These are phyloP conservation scores for Crambe crambe DNA, from an alignment of 37 sponge, comb jelly and placozoan genomes.

Conservation along the genomic window DNA sequence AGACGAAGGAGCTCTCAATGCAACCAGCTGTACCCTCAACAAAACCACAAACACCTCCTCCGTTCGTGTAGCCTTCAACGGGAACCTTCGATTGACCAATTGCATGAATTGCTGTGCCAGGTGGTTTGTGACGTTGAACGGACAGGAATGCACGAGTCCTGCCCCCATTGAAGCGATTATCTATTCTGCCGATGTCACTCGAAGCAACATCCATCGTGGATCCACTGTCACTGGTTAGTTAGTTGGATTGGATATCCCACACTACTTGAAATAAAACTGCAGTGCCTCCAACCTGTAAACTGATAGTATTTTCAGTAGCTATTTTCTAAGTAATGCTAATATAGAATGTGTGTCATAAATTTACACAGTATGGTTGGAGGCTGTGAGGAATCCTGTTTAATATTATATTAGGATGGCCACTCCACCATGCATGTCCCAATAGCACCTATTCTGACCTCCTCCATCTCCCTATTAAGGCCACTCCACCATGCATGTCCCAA, in stretches of 20 bases:
- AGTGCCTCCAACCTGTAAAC: too few species aligned
- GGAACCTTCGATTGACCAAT: conserved; percentile 42
- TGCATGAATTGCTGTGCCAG: conserved; percentile 57
- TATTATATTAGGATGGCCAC: too few species aligned
- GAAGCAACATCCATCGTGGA: conserved; percentile 45
- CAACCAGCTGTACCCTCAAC: conserved; percentile 34
- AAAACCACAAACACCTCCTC: conserved; percentile 32
- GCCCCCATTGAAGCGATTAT: conserved; percentile 68
- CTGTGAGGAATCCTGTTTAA: too few species aligned
- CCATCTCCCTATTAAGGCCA: too few species aligned
- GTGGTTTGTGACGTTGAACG: conserved; percentile 72
- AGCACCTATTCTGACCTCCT: too few species aligned
- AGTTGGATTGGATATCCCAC: not conserved
- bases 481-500: too few species aligned
- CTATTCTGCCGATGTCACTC: conserved; percentile 8
- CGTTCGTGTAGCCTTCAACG: conserved; percentile 53
- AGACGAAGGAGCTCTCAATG: conserved; percentile 11
- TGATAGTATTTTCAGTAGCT: too few species aligned
- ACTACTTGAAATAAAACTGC: too few species aligned
- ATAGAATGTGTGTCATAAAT: too few species aligned
- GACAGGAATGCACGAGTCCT: conserved; percentile 51
- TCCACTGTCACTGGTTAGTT: conserved; percentile 27
- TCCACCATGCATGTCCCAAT: too few species aligned
- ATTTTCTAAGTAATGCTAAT: too few species aligned
- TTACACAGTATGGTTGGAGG: too few species aligned